Percentiles rank a stretch among this genome's conserved stretches.
These are phyloP conservation scores for Ptychoptera contaminata DNA, from an alignment of 2,888 invertebrate species.

Conservation along the genomic window DNA sequence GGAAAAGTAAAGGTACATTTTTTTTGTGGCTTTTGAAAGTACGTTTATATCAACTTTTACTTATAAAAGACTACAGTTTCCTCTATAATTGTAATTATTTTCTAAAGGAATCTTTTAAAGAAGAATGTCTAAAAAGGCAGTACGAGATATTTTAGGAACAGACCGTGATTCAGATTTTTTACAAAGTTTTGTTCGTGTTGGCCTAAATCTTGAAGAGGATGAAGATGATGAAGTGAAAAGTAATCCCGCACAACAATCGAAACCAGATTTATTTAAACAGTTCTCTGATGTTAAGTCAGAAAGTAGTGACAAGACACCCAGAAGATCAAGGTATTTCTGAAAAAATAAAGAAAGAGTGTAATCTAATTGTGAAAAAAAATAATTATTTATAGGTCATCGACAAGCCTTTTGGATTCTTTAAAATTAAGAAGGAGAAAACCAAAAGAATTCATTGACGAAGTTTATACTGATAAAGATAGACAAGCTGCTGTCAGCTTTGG, in stretches of 20 bases:
- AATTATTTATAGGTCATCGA: not conserved
- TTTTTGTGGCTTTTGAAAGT: no score
- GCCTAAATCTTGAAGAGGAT: slow-evolving; percentile 39
- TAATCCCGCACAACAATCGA: slow-evolving; percentile 8
- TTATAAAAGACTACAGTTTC: no score
- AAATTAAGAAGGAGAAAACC: slow-evolving; percentile 23
- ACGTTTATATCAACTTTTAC: no score
- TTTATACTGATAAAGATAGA: slow-evolving; percentile 80
- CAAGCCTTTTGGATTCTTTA: slow-evolving; percentile 17
- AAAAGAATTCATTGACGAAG: slow-evolving; percentile 43
- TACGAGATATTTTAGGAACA: slow-evolving; percentile 45
- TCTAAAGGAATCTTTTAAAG: not conserved
- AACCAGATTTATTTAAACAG: slow-evolving; percentile 8
- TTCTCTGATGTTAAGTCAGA: slow-evolving; percentile 6
- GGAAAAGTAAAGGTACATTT: no score
- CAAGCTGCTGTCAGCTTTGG: slow-evolving; percentile 69
- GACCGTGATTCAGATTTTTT: slow-evolving; percentile 58
- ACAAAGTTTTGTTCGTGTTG: slow-evolving; percentile 63
- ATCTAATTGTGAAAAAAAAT: not conserved
- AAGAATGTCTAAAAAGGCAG: slow-evolving; percentile 29
- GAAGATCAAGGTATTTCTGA: slow-evolving; percentile 1
- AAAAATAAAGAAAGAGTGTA: not conserved
- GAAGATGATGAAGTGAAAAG: slow-evolving; percentile 24
- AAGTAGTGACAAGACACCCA: slow-evolving; percentile 4
- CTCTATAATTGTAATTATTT: not conserved